phyloP scores from a whole-genome alignment of 2,888 invertebrate species.

The Serrognathus titanus region DNA sequence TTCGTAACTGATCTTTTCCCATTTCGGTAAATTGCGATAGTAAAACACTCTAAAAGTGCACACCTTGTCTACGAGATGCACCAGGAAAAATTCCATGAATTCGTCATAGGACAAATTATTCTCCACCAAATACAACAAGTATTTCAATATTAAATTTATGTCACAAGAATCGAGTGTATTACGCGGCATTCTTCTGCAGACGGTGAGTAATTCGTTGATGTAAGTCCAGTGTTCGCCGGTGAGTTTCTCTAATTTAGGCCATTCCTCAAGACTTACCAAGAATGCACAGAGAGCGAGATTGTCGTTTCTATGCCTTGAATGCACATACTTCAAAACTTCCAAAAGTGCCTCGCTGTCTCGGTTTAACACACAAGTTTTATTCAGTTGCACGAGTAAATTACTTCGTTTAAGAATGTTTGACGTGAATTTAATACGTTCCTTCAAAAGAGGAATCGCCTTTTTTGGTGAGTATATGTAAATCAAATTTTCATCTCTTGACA shows the following conservation, averaged over 20 bases:
- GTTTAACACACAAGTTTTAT: conserved; percentile 1
- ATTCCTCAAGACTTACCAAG: neutral
- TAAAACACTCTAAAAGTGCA: neutral
- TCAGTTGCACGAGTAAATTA: neutral
- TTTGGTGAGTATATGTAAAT: neutral
- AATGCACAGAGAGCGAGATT: neutral
- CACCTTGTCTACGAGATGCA: neutral
- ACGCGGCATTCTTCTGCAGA: neutral
- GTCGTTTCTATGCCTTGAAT: conserved; percentile 7
- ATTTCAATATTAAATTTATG: neutral
- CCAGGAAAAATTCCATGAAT: neutral
- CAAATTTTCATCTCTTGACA: neutral
- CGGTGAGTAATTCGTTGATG: neutral
- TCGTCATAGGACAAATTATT: neutral
- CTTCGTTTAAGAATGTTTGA: neutral
- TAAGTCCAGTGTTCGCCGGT: neutral
- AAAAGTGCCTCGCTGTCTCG: neutral
- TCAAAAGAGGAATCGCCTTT: conserved; percentile 8
- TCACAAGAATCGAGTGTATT: too few relatives aligned
- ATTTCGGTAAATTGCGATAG: neutral
- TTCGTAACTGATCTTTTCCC: neutral
- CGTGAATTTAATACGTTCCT: conserved; percentile 3
- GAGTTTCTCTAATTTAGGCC: neutral
- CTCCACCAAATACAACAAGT: neutral
- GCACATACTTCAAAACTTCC: neutral